phyloP scores from a whole-genome alignment of 1,140 invertebrate genomes.

The Himalopsyche phryganea region DNA sequence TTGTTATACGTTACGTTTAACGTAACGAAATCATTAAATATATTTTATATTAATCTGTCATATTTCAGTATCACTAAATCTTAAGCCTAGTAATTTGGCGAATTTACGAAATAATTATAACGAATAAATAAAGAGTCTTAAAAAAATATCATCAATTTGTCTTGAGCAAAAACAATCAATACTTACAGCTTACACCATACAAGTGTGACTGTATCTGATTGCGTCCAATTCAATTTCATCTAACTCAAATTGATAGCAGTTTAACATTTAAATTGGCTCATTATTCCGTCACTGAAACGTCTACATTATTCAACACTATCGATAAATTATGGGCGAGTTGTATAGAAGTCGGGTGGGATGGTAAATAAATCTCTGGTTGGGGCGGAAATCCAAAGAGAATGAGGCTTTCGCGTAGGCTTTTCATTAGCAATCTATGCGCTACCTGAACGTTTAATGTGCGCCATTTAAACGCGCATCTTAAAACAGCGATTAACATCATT shows the following conservation, averaged over 20 bases:
- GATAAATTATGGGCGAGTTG: slow-evolving; percentile 7
- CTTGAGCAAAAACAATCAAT: too few relatives aligned
- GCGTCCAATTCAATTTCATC: slow-evolving; percentile 1
- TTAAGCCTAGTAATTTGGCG: too few relatives aligned
- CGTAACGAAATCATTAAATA: too few relatives aligned
- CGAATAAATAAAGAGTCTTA: too few relatives aligned
- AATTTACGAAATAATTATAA: too few relatives aligned
- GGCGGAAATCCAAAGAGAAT: not conserved
- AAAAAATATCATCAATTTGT: too few relatives aligned
- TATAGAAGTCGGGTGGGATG: not conserved
- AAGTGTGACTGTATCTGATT: not conserved
- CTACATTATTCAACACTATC: slow-evolving; percentile 16
- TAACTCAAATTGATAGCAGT: slow-evolving; percentile 17
- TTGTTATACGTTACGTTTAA: too few relatives aligned
- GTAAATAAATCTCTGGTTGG: not conserved
- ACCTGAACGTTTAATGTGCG: not conserved
- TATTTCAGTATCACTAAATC: too few relatives aligned
- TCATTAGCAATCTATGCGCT: not conserved
- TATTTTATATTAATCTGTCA: too few relatives aligned
- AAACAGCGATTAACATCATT: too few relatives aligned
- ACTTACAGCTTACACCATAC: too few relatives aligned
- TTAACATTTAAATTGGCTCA: slow-evolving; percentile 21
- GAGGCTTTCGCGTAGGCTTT: not conserved
- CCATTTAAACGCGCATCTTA: not conserved
- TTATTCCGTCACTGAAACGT: slow-evolving; percentile 18